phyloP scores from a whole-genome alignment of 1,140 invertebrate genomes.

The Cepaea nemoralis region DNA sequence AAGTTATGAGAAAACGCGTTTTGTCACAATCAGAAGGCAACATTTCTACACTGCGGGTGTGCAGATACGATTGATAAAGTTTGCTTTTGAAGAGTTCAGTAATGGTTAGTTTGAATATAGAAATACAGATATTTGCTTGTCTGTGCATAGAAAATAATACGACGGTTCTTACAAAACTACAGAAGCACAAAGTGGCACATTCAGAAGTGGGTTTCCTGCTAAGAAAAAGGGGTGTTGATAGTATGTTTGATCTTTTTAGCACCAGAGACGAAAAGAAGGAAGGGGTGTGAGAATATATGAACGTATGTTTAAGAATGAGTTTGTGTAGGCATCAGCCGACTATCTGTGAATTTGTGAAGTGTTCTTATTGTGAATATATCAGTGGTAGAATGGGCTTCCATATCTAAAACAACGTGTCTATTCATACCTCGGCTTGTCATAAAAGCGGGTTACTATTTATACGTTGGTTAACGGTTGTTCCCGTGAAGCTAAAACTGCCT shows the following conservation, averaged over 20 bases:
- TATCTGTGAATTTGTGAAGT: too few relatives aligned
- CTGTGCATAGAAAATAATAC: slow-evolving; percentile 9
- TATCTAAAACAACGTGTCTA: too few relatives aligned
- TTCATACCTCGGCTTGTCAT: too few relatives aligned
- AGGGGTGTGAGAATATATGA: neutral
- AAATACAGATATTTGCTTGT: slow-evolving; percentile 13
- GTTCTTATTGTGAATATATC: too few relatives aligned
- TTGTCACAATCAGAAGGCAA: slow-evolving; percentile 43
- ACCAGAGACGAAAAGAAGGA: neutral
- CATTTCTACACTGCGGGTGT: slow-evolving; percentile 28
- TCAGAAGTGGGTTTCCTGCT: neutral
- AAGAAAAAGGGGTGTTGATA: neutral
- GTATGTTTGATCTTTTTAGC: neutral
- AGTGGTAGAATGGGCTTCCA: too few relatives aligned
- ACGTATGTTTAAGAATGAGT: neutral
- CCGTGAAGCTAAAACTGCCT: too few relatives aligned
- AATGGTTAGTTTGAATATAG: neutral
- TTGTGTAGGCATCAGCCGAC: too few relatives aligned
- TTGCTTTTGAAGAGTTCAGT: slow-evolving; percentile 40
- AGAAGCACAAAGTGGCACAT: neutral
- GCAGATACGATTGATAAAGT: slow-evolving; percentile 20
- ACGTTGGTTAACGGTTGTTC: too few relatives aligned
- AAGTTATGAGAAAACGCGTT: slow-evolving; percentile 45
- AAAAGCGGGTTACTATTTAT: too few relatives aligned
- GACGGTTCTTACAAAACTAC: neutral